Conservation (phyloP, 2,888 invertebrate species). For the Epicampocera succincta region DNA sequence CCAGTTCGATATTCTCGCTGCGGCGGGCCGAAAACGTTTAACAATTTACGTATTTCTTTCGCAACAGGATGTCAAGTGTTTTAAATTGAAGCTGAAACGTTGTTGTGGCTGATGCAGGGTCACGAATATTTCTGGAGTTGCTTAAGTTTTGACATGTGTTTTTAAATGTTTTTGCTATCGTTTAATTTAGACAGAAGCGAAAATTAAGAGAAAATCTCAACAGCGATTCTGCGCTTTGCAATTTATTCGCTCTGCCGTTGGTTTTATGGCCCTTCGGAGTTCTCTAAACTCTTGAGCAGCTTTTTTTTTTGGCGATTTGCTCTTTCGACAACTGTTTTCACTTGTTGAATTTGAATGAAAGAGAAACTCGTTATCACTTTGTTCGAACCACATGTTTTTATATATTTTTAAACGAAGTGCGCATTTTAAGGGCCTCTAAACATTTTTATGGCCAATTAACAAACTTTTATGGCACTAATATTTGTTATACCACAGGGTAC, state of each 20-base stretch:
- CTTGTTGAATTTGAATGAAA: conserved; percentile 4
- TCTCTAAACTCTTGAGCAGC: not conserved
- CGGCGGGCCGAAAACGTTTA: not conserved
- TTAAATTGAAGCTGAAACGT: not conserved
- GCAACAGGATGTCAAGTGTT: not conserved
- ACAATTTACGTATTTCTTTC: conserved; percentile 1
- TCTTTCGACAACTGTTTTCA: not conserved
- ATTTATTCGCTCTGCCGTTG: not conserved
- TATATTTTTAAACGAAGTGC: too few species aligned
- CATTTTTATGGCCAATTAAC: too few species aligned
- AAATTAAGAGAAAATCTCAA: not conserved
- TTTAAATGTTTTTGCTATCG: conserved; percentile 9
- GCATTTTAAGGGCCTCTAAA: too few species aligned
- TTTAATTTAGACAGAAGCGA: too few species aligned
- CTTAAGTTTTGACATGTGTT: not conserved
- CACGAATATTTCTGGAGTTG: conserved; percentile 1
- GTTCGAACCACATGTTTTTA: too few species aligned
- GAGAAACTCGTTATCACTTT: too few species aligned
- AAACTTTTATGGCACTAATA: too few species aligned
- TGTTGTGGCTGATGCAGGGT: not conserved
- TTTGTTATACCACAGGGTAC: too few species aligned
- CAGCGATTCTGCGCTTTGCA: conserved; percentile 7
- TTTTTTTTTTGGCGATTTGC: not conserved
- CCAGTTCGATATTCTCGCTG: not conserved
- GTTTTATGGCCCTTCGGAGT: not conserved